Conservation (phyloP, 1,140 invertebrate species). For the Lethrus apterus region DNA sequence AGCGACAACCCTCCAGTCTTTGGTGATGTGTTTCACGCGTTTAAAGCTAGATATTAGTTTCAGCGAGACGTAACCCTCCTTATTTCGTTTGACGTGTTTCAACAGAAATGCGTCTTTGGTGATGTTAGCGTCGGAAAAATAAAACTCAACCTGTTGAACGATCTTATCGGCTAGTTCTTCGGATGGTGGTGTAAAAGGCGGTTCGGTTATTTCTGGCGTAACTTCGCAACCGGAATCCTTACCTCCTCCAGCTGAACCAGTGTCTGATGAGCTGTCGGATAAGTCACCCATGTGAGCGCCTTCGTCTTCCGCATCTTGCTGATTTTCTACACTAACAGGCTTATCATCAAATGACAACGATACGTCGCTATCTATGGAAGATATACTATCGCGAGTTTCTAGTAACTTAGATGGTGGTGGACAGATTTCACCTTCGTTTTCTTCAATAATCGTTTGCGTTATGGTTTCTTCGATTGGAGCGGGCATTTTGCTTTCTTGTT, state of each 20-base stretch:
- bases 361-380: conserved; percentile 56
- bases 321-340: conserved; percentile 40
- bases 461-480: conserved; percentile 25
- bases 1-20: conserved; percentile 88
- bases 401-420: conserved; percentile 48
- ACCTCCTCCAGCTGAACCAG: conserved; percentile 47
- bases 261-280: conserved; percentile 54
- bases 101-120: conserved; percentile 90
- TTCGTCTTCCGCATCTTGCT: conserved; percentile 43
- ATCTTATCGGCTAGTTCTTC: conserved; percentile 71
- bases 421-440: conserved; percentile 9
- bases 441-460: conserved; percentile 26
- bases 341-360: conserved; percentile 50
- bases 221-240: conserved; percentile 61
- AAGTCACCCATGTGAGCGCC: conserved; percentile 51
- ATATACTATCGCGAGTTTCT: conserved; percentile 54
- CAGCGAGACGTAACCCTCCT: conserved; percentile 89
- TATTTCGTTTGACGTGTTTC: conserved; percentile 89
- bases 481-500: conserved; percentile 31
- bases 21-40: conserved; percentile 83
- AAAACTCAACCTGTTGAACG: conserved; percentile 81
- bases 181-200: conserved; percentile 52
- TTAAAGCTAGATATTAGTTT: conserved; percentile 92
- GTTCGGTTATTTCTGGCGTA: conserved; percentile 46
- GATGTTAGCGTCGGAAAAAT: conserved; percentile 91